Base-by-base conservation (phyloP, 2,888 invertebrate genomes). In the Scrobipalpa atriplicella region DNA sequence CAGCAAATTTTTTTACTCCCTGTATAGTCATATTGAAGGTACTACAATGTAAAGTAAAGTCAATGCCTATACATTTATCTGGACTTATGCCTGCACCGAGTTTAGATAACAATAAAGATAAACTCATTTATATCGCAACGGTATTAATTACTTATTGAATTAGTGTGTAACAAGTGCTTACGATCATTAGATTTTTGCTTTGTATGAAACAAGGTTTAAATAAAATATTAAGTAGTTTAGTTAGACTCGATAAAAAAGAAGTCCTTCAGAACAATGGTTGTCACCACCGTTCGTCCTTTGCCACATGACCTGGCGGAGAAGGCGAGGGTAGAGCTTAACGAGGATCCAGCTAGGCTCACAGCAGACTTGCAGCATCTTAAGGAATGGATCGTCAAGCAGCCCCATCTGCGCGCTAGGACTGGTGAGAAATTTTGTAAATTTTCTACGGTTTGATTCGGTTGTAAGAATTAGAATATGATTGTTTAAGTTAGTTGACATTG, bases 381-480 rank as follows among this genome's bases (percentile, higher is more conserved):
- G 72, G 87, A 91, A 38, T 94, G 94, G 94, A 75, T 94, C 43
- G 74, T 78, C 10, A 93, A 93, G 74, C 93, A 93, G 72, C 88
- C 90, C 0, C 93, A 94, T 76, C 76, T 94, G 29, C 83, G 76
- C 36, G 87, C 89, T 2, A 83, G 93, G 72, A 86, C 77, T 67
- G 82, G 82, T 82, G 65, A 36, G 29, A 62, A 16, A 9, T 18
- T 0, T 2, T 18, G 9, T 18, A 1, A 13, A 51, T 51, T 51
- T 16, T 51, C 1, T 51, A 11, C 1, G 7, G n/a, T 16, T 11
- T 3, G n/a, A 51, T 3, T 8, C 0, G 13, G 29, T 5, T 29
- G 29, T 5, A 29, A n/a, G n/a, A n/a, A n/a, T n/a, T n/a, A n/a
- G n/a, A n/a, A n/a, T n/a, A n/a, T n/a, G n/a, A n/a, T n/a, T n/a